Evolutionary conservation across 2,888 invertebrate genomes (phyloP).

Genomic region (Brenthis daphne): DNA sequence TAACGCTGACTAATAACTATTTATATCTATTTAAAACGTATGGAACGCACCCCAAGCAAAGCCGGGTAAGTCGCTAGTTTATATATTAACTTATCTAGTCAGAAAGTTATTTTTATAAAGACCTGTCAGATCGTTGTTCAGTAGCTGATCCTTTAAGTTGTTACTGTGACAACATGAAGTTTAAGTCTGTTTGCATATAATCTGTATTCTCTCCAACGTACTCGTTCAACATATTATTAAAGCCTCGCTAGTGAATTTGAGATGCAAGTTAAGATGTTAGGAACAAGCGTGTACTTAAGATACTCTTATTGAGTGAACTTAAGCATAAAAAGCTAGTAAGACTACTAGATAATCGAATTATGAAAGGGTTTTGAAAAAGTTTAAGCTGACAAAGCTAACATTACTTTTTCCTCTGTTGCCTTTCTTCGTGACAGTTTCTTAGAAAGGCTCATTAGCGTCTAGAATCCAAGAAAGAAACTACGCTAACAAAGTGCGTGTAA

Average conservation of each 20-base stretch:
- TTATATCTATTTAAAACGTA: too few relatives aligned
- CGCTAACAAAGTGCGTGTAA: too few relatives aligned
- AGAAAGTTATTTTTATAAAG: conserved; percentile 2
- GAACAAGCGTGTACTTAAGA: conserved; percentile 31
- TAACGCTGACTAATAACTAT: too few relatives aligned
- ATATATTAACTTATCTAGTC: not conserved
- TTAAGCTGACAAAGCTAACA: too few relatives aligned
- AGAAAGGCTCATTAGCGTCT: not conserved
- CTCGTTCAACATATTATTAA: conserved; percentile 47
- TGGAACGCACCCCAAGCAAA: not conserved
- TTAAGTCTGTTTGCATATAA: conserved; percentile 48
- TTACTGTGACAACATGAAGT: conserved; percentile 38
- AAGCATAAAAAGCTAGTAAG: not conserved
- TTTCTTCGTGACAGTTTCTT: not conserved
- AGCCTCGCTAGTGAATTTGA: conserved; percentile 41
- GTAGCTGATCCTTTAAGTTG: conserved; percentile 20
- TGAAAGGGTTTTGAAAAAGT: not conserved
- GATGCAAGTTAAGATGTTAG: conserved; percentile 38
- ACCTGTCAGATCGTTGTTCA: conserved; percentile 4
- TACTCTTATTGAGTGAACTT: conserved; percentile 31
- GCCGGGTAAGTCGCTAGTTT: not conserved
- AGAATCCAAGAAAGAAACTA: not conserved
- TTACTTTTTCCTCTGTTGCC: too few relatives aligned
- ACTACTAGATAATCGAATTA: conserved; percentile 9
- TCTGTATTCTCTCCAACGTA: conserved; percentile 42